A percentile compares a stretch with the other conserved stretches of the same genome.
These are phyloP conservation scores for Drosophila seclusa DNA, from an alignment of 2,888 invertebrate genomes.

Conservation along the genomic window DNA sequence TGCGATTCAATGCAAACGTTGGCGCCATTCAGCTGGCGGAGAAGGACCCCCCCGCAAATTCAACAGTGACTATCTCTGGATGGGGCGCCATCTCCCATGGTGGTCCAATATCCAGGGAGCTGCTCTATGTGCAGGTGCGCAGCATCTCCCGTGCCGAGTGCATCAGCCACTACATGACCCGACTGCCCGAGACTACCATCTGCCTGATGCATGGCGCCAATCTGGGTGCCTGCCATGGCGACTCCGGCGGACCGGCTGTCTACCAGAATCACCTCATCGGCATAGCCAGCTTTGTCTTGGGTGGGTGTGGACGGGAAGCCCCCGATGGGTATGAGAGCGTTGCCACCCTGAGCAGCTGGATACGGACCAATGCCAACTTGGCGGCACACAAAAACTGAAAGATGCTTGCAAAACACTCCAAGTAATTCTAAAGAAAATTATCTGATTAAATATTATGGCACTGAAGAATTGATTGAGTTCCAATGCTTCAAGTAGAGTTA, in stretches of 20 bases:
- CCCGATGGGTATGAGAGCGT: conserved; percentile 83
- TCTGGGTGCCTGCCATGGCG: conserved; percentile 82
- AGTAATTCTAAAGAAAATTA: not conserved
- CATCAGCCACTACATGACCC: conserved; percentile 40
- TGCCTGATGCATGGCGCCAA: conserved; percentile 71
- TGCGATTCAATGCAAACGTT: conserved; percentile 56
- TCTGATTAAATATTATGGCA: not conserved
- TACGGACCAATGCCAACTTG: conserved; percentile 36
- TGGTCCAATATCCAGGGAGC: conserved; percentile 67
- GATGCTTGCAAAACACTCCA: not conserved
- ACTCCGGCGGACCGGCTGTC: conserved; percentile 84
- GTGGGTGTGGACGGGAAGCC: conserved; percentile 69
- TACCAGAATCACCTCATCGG: conserved; percentile 75
- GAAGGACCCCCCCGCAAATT: conserved; percentile 55
- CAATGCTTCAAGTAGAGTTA: not conserved
- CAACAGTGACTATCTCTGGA: conserved; percentile 73
- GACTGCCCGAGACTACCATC: conserved; percentile 65
- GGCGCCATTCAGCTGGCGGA: conserved; percentile 70
- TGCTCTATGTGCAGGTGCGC: conserved; percentile 73
- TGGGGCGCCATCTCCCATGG: conserved; percentile 75
- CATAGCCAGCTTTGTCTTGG: conserved; percentile 78
- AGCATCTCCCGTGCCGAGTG: conserved; percentile 64
- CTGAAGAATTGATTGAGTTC: not conserved
- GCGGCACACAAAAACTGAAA: not conserved
- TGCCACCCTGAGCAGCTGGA: conserved; percentile 60